Percentiles rank a stretch among this genome's conserved stretches.
phyloP scores from a whole-genome alignment of 2,113 vertebrate genomes.

The Indicator indicator region DNA sequence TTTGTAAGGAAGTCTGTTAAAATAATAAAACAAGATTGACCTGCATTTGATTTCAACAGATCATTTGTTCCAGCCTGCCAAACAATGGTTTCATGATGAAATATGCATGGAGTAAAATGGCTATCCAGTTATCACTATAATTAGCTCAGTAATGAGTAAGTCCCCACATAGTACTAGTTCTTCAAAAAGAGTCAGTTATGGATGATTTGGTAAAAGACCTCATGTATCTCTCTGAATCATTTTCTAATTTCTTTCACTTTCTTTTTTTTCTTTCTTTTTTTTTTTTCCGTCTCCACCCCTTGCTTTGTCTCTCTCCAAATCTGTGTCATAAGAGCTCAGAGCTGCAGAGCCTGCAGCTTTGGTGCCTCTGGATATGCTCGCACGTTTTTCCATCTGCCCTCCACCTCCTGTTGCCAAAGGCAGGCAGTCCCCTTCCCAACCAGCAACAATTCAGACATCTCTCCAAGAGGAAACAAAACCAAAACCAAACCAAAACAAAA shows the following conservation, averaged over 20 bases:
- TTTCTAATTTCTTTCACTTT: neutral
- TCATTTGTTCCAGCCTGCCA: conserved; percentile 37
- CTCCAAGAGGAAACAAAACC: neutral
- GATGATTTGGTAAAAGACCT: neutral
- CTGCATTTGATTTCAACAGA: neutral
- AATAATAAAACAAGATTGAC: conserved; percentile 36
- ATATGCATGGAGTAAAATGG: neutral
- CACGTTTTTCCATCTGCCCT: neutral
- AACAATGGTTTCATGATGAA: neutral
- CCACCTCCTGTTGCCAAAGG: neutral
- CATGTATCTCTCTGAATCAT: neutral
- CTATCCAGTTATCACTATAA: neutral
- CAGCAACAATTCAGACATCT: neutral
- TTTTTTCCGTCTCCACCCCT: neutral
- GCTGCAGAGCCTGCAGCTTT: neutral
- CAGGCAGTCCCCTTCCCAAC: neutral
- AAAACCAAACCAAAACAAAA: too few relatives aligned
- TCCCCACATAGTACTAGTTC: conserved; percentile 40
- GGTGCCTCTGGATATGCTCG: neutral
- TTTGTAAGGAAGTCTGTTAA: conserved; percentile 12
- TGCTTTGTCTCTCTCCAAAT: neutral
- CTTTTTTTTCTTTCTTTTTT: neutral
- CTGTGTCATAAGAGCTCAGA: neutral
- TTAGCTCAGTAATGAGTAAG: conserved; percentile 52
- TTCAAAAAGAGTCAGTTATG: neutral